phyloP scores from a whole-genome alignment of 2,797 vertebrate genomes.

The Ispidina picta region DNA sequence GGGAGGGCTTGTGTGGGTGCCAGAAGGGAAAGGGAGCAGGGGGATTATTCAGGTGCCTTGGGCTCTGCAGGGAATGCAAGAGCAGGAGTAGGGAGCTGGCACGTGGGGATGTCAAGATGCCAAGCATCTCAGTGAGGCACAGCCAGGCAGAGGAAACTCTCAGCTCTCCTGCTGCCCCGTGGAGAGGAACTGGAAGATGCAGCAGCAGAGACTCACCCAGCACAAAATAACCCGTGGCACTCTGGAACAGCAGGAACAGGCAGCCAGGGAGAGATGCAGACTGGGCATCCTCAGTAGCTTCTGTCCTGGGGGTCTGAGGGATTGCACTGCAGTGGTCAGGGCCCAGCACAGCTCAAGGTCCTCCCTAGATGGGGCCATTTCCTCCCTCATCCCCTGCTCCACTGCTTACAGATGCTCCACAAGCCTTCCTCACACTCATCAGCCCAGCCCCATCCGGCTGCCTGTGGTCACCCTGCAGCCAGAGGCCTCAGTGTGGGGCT shows the following conservation, averaged over 20 bases:
- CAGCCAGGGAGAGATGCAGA: background rate
- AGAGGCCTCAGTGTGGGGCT: background rate
- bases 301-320: background rate
- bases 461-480: accelerated
- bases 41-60: background rate
- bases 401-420: background rate
- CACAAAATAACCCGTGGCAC: accelerated
- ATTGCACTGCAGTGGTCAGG: background rate
- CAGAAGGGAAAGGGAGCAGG: background rate
- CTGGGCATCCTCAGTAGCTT: background rate
- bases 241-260: background rate
- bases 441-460: accelerated
- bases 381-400: background rate
- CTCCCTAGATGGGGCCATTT: accelerated
- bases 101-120: accelerated
- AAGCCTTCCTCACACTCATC: background rate
- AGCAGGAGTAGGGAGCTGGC: background rate
- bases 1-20: background rate
- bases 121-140: background rate
- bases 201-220: background rate
- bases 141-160: background rate
- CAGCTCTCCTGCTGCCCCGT: background rate
- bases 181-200: background rate
- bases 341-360: background rate
- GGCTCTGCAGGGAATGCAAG: background rate